phyloP scores from a whole-genome alignment of 2,797 vertebrate species.

The Pseudocheirus occidentalis region DNA sequence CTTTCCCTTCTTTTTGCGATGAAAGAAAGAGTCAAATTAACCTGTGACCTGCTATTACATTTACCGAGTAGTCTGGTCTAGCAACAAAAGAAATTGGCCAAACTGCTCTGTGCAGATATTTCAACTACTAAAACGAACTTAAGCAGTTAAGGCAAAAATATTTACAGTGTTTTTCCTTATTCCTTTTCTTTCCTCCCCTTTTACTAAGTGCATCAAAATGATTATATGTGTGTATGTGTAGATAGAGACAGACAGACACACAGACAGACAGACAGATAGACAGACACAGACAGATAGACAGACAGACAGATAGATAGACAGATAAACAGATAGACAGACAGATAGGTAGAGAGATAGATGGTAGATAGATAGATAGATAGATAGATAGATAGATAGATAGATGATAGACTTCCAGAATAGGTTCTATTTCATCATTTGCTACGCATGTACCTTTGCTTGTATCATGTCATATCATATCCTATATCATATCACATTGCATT shows the following conservation, averaged over 20 bases:
- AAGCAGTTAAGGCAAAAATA: constrained; percentile 27
- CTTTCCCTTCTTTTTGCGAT: constrained; percentile 25
- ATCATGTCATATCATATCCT: background rate
- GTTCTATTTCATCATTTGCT: background rate
- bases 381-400: too few species aligned
- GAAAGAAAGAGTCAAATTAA: constrained; percentile 25
- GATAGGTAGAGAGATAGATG: too few species aligned
- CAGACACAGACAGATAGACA: too few species aligned
- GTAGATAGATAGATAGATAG: too few species aligned
- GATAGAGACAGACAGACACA: too few species aligned
- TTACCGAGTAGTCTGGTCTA: background rate
- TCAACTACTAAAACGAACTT: background rate
- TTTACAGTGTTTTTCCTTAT: constrained; percentile 25
- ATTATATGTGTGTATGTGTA: background rate
- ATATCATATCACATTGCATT: constrained; percentile 34
- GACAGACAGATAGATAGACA: too few species aligned
- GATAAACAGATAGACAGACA: too few species aligned
- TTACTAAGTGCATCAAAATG: background rate
- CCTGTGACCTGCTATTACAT: background rate
- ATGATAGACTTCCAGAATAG: background rate
- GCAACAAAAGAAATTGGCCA: constrained; percentile 14
- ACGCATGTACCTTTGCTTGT: background rate
- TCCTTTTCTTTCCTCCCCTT: background rate
- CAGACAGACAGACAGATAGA: too few species aligned
- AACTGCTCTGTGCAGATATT: background rate